These are phyloP conservation scores for Mobula hypostoma DNA, from an alignment of 2,113 vertebrate genomes.

Conservation along the genomic window DNA sequence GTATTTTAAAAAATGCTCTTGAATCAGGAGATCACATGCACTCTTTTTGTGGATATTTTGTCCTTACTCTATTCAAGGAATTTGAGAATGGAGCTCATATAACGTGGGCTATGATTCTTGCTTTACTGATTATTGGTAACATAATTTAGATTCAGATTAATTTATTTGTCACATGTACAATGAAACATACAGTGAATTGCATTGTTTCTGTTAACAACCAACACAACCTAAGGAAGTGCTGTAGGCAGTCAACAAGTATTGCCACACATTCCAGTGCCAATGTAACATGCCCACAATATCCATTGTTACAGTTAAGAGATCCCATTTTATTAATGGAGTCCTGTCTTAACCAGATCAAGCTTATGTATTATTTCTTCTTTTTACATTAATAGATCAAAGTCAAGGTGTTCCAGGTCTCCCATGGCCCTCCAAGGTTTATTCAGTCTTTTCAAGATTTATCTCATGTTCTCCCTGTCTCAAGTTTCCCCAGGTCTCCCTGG, in stretches of 20 bases:
- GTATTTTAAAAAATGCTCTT: background rate
- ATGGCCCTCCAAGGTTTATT: too few species aligned
- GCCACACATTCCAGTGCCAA: too few species aligned
- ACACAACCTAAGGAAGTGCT: too few species aligned
- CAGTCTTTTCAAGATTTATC: too few species aligned
- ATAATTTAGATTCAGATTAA: background rate
- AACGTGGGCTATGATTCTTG: background rate
- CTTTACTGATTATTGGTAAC: background rate
- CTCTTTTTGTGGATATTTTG: background rate
- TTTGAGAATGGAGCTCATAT: background rate
- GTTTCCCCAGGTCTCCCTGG: too few species aligned
- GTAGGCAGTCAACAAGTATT: too few species aligned
- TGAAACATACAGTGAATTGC: too few species aligned
- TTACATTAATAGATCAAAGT: background rate
- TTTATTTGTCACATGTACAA: too few species aligned
- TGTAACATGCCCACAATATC: background rate
- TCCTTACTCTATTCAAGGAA: background rate
- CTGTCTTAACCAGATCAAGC: background rate
- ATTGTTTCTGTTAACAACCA: too few species aligned
- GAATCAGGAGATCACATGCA: background rate
- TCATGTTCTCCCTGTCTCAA: too few species aligned
- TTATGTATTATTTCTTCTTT: background rate
- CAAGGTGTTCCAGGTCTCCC: background rate
- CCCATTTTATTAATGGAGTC: background rate
- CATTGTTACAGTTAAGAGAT: background rate